Conservation (phyloP, 2,113 vertebrate genomes). For the Glareola pratincola region DNA sequence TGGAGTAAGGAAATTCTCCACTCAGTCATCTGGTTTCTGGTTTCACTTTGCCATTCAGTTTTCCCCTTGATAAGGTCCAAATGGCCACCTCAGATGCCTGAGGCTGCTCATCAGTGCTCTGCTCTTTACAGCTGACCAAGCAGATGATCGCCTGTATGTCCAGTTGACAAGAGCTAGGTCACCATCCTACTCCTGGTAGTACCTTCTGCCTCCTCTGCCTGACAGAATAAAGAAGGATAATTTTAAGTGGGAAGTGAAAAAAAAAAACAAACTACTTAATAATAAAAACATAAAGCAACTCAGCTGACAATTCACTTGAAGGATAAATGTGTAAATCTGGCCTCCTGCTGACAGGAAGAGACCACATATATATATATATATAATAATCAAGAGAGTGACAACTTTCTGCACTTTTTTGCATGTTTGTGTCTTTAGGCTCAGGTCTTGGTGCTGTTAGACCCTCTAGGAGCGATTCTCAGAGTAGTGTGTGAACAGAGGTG, state of each 20-base stretch:
- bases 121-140: neutral
- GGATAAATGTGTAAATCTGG: neutral
- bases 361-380: too few relatives aligned
- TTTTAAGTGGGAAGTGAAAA: neutral
- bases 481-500: neutral
- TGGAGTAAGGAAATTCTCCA: neutral
- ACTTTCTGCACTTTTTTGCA: neutral
- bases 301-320: neutral
- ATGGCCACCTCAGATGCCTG: neutral
- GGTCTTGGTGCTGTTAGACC: neutral
- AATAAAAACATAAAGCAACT: neutral
- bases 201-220: neutral
- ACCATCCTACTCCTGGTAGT: neutral
- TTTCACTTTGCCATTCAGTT: neutral
- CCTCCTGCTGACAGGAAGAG: neutral
- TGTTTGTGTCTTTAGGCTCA: neutral
- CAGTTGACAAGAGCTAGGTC: neutral
- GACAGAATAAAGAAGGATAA: neutral
- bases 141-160: neutral
- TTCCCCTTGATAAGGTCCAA: neutral
- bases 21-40: neutral
- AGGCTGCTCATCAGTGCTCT: neutral
- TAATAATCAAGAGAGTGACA: neutral
- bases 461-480: neutral
- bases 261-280: neutral